These are phyloP conservation scores for Linnaemya tessellans DNA, from an alignment of 2,888 invertebrate species.

Conservation along the genomic window DNA sequence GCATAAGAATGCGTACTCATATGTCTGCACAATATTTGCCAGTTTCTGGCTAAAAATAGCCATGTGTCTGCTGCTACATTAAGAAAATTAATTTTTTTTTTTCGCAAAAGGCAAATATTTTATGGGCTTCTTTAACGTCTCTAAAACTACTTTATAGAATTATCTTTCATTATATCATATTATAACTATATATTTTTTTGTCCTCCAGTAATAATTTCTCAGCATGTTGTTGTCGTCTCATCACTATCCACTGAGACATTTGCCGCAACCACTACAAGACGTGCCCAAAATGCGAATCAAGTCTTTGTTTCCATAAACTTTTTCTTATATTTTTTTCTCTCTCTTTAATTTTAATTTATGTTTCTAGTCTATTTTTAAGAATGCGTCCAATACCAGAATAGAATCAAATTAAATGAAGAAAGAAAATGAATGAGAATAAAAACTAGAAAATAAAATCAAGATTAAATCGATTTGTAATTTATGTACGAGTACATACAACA, in stretches of 20 bases:
- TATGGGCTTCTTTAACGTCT: neutral
- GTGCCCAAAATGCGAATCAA: slow-evolving; percentile 48
- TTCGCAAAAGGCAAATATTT: neutral
- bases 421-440: slow-evolving; percentile 10
- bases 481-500: slow-evolving; percentile 32
- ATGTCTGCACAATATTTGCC: no score
- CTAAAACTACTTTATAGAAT: neutral
- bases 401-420: slow-evolving; percentile 10
- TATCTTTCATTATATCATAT: neutral
- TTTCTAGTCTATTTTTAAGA: slow-evolving; percentile 54
- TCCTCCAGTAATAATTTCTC: slow-evolving; percentile 1
- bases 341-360: slow-evolving; percentile 43
- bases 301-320: slow-evolving; percentile 14
- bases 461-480: slow-evolving; percentile 53
- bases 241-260: neutral
- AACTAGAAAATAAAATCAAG: slow-evolving; percentile 32
- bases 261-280: slow-evolving; percentile 49
- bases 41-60: no score
- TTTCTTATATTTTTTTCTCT: neutral
- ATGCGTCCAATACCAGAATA: slow-evolving; percentile 38
- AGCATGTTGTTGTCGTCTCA: slow-evolving; percentile 5
- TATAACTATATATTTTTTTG: neutral
- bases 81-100: no score
- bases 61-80: no score
- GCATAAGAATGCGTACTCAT: no score